These are phyloP conservation scores for Sinocyclocheilus maitianheensis DNA, from an alignment of 2,113 vertebrate species.

Conservation along the genomic window DNA sequence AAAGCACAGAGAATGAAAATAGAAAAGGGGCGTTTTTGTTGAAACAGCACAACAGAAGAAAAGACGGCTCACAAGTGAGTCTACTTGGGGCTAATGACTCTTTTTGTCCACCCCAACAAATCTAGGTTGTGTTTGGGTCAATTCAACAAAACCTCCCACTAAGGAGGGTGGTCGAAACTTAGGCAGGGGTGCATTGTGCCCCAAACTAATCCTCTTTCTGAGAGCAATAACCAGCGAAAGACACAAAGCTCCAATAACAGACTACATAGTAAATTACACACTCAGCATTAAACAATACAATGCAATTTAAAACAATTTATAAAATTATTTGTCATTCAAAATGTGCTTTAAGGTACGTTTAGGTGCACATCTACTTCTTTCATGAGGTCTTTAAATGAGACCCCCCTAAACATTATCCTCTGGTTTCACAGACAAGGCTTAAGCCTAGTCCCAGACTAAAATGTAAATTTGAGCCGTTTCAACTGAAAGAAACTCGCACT, in stretches of 20 bases:
- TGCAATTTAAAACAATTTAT: background rate
- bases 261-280: background rate
- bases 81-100: background rate
- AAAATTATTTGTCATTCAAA: background rate
- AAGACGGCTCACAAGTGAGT: background rate
- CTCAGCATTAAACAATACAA: background rate
- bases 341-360: background rate
- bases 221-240: background rate
- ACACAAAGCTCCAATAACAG: constrained; percentile 28
- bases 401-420: background rate
- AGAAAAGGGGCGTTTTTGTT: background rate
- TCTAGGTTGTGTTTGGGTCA: constrained; percentile 6
- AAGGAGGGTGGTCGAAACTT: background rate
- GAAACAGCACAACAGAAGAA: background rate
- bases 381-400: background rate
- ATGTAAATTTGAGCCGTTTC: too few species aligned
- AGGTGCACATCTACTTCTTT: background rate
- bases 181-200: background rate
- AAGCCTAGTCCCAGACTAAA: too few species aligned
- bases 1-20: background rate
- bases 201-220: constrained; percentile 47
- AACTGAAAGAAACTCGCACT: too few species aligned
- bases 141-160: background rate
- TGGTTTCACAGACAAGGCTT: too few species aligned
- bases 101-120: constrained; percentile 1